Evolutionary conservation across 2,888 invertebrate species (phyloP), one percentile per base, ranked within the genome.

Genomic region (Chirona hameri): DNA sequence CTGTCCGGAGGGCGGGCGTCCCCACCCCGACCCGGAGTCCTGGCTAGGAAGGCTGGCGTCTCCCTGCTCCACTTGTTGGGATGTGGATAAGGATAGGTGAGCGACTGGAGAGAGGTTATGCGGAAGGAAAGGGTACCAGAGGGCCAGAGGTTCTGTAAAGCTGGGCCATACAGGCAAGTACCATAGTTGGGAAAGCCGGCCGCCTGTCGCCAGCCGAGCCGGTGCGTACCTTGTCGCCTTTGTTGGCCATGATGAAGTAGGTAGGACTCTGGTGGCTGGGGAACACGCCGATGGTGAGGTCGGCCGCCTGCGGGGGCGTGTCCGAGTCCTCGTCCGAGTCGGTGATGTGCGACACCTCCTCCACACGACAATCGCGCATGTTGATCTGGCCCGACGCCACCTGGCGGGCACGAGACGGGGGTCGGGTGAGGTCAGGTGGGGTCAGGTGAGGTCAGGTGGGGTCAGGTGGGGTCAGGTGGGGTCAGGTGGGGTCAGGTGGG

Each of bases 331-430:
- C 95, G 87, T 96, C 95, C 0, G 95, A 95, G 87, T 97, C 97
- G 0, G 96, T 95, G 12, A 96, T 93, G 87, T 97, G 94, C 85
- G 97, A 96, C 0, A 98, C 96, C 88, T 98, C 97, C 87, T 97
- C 97, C 0, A 98, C 96, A 81, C 96, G 91, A 0, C 97, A 96
- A 89, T 97, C 97, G 81, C 96, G 92, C 94, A 98, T 95, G 88
- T 96, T 96, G 85, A 98, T 95, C 90, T 98, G 98, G 0, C 98
- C 97, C 69, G 94, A 92, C 0, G 98, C 97, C 88, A 95, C 95
- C 96, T 97, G 88, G 29, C 87, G 86, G 27, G n/a, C 39, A 39
- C 39, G 7, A 2, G 39, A 39, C 10, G 18, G 24, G 14, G 14
- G 69, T 29, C 27, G 14, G 24, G 10, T n/a, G 24, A 15, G 14